Percentiles rank a stretch among this genome's conserved stretches.
phyloP scores from a whole-genome alignment of 2,888 invertebrate genomes.

The Fissipunctia ypsillon region DNA sequence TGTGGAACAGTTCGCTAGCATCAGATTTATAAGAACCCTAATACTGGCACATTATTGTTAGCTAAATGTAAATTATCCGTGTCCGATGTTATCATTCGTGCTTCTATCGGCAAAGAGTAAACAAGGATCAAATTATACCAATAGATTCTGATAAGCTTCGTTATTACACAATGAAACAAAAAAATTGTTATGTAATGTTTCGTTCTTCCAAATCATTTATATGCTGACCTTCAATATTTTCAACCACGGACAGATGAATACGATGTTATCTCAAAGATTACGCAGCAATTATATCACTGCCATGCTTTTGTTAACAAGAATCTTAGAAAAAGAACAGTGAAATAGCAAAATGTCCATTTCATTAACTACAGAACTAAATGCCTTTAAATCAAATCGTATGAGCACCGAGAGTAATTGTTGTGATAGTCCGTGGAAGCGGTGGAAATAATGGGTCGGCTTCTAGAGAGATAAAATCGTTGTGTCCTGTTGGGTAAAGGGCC shows the following conservation, averaged over 20 bases:
- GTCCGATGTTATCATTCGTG: slow-evolving; percentile 37
- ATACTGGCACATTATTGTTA: not conserved
- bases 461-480: slow-evolving; percentile 78
- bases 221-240: slow-evolving; percentile 56
- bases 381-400: slow-evolving; percentile 66
- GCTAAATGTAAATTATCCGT: slow-evolving; percentile 25
- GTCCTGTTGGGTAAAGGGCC: slow-evolving; percentile 67
- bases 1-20: not conserved
- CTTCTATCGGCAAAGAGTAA: slow-evolving; percentile 37
- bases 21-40: not conserved
- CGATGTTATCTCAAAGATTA: slow-evolving; percentile 57
- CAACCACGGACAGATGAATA: slow-evolving; percentile 40
- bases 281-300: slow-evolving; percentile 54
- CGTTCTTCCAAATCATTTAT: slow-evolving; percentile 33
- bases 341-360: slow-evolving; percentile 45
- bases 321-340: slow-evolving; percentile 21
- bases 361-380: slow-evolving; percentile 53
- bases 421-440: slow-evolving; percentile 66
- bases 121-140: slow-evolving; percentile 56
- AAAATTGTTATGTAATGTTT: slow-evolving; percentile 54
- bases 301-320: slow-evolving; percentile 48
- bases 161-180: slow-evolving; percentile 40
- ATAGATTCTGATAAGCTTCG: slow-evolving; percentile 50
- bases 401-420: slow-evolving; percentile 65
- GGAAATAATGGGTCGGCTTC: slow-evolving; percentile 80